Evolutionary conservation across 2,797 vertebrate genomes (phyloP).

Genomic region (Argyrosomus regius): DNA sequence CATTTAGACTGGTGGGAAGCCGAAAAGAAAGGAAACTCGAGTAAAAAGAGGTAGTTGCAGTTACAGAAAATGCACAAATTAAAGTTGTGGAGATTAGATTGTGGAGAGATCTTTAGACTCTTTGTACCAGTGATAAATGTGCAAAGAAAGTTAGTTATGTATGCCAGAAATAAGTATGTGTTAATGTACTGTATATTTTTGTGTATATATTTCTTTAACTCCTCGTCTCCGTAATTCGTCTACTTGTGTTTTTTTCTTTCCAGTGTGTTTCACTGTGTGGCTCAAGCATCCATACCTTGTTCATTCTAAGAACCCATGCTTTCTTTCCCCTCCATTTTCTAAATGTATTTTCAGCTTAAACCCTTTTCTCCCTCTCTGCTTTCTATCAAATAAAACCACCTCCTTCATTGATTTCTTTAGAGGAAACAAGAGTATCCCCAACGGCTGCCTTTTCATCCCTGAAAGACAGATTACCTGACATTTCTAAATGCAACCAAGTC

Average conservation of each 20-base stretch:
- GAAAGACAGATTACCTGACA: slow-evolving; percentile 83
- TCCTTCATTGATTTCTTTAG: slow-evolving; percentile 78
- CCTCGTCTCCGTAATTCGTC: slow-evolving; percentile 7
- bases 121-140: slow-evolving; percentile 19
- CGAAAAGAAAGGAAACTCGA: slow-evolving; percentile 13
- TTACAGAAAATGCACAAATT: slow-evolving; percentile 22
- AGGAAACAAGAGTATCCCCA: slow-evolving; percentile 79
- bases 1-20: slow-evolving; percentile 40
- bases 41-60: not conserved
- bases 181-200: not conserved
- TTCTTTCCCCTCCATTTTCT: slow-evolving; percentile 31
- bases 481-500: slow-evolving; percentile 73
- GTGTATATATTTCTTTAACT: not conserved
- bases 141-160: not conserved
- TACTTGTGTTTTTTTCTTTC: not conserved
- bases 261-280: not conserved
- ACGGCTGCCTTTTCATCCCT: slow-evolving; percentile 76
- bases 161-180: not conserved
- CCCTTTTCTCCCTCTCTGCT: slow-evolving; percentile 31
- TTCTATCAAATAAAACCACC: slow-evolving; percentile 72
- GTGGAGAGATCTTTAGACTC: not conserved
- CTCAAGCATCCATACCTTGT: slow-evolving; percentile 17
- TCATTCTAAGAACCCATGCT: not conserved
- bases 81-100: slow-evolving; percentile 28
- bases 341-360: slow-evolving; percentile 58